These are phyloP conservation scores for Caracal caracal DNA, from an alignment of 2,113 vertebrate species.

Conservation along the genomic window DNA sequence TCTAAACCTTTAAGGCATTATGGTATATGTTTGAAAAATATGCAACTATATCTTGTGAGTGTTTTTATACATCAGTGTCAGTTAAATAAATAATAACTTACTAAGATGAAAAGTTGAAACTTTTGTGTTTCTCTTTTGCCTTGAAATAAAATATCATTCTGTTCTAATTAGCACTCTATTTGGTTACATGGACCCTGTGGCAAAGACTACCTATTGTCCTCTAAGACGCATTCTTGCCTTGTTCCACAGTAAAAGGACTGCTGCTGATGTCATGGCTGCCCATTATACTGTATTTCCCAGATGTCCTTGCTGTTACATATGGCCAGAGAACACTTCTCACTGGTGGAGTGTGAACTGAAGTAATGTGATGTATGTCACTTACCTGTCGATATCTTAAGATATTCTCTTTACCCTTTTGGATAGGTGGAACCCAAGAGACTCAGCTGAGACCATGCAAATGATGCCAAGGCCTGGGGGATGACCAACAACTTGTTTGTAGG, in stretches of 20 bases:
- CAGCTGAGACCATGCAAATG: background rate
- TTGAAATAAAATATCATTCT: background rate
- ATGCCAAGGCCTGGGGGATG: background rate
- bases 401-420: background rate
- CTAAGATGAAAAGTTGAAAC: background rate
- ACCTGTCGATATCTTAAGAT: background rate
- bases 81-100: background rate
- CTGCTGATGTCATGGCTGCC: background rate
- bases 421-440: background rate
- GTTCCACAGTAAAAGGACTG: background rate
- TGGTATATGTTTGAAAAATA: background rate
- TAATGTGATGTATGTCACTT: background rate
- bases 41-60: background rate
- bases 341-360: background rate
- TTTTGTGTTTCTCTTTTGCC: background rate
- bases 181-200: background rate
- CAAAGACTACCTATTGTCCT: background rate
- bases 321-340: background rate
- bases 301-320: too few species aligned
- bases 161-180: background rate
- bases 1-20: background rate
- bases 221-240: background rate
- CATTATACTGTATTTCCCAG: background rate
- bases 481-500: background rate
- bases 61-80: background rate